Percentiles rank a stretch among this genome's conserved stretches.
These are phyloP conservation scores for Ectemnius lituratus DNA, from an alignment of 2,888 invertebrate species.

Conservation along the genomic window DNA sequence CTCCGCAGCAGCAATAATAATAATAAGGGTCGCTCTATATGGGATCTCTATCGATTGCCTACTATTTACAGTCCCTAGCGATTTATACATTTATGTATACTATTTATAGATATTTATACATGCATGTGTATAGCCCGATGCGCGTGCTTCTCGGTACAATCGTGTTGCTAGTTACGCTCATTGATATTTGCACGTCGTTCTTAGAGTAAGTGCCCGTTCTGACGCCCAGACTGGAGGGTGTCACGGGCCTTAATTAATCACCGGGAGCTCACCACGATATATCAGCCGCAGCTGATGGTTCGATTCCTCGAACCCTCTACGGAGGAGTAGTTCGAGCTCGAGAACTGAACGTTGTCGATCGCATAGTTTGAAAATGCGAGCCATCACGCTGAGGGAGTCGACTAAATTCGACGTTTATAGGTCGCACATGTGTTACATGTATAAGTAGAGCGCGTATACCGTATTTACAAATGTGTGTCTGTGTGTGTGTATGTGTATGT, in stretches of 20 bases:
- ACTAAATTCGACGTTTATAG: too few relatives aligned
- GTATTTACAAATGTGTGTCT: conserved; percentile 32
- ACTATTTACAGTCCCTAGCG: conserved; percentile 68
- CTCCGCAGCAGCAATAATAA: conserved; percentile 6
- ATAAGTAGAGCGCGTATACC: conserved; percentile 22
- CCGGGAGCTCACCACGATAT: conserved; percentile 38
- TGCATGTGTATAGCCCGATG: conserved; percentile 32
- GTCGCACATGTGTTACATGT: conserved; percentile 29
- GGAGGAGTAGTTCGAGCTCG: conserved; percentile 12
- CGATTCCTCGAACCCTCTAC: conserved; percentile 5
- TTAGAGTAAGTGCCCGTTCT: conserved; percentile 7
- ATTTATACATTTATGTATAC: conserved; percentile 62
- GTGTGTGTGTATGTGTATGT: conserved; percentile 43
- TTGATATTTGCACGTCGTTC: conserved; percentile 41
- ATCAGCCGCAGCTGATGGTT: conserved; percentile 7
- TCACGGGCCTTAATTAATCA: conserved; percentile 55
- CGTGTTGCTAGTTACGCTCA: conserved; percentile 37
- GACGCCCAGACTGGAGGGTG: conserved; percentile 16
- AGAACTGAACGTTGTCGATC: neutral
- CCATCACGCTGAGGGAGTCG: too few relatives aligned
- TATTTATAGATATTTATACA: conserved; percentile 59
- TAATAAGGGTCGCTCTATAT: conserved; percentile 46
- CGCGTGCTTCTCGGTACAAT: neutral
- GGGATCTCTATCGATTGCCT: conserved; percentile 35
- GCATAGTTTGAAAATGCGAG: too few relatives aligned